A percentile compares a stretch with the other conserved stretches of the same genome.
Evolutionary conservation across 30 jellyfish, hydroid and myxozoan genomes (phyloP).

Genomic region (Aurelia coerulea): DNA sequence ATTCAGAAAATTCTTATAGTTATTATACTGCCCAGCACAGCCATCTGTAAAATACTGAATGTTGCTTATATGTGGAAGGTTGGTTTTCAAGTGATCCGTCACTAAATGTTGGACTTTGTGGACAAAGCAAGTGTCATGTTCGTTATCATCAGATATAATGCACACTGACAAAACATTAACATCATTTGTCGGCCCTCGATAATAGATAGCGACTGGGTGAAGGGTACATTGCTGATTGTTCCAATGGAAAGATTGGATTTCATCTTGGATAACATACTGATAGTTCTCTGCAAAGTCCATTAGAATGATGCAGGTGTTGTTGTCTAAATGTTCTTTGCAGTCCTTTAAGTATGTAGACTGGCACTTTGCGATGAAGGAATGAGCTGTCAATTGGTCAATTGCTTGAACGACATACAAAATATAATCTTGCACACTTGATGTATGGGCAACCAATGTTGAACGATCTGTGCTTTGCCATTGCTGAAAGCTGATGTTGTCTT

Average conservation of each 20-base stretch:
- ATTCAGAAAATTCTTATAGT: slow-evolving; percentile 33
- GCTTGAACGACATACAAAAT: slow-evolving; percentile 15
- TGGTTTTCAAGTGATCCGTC: slow-evolving; percentile 9
- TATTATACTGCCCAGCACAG: slow-evolving; percentile 59
- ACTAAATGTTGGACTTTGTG: slow-evolving; percentile 17
- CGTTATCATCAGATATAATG: slow-evolving; percentile 50
- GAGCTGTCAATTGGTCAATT: slow-evolving; percentile 30
- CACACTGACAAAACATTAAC: slow-evolving; percentile 16
- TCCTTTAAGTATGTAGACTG: slow-evolving; percentile 40
- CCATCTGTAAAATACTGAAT: slow-evolving; percentile 50
- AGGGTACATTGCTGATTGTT: slow-evolving; percentile 45
- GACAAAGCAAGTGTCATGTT: slow-evolving; percentile 38
- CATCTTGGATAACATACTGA: slow-evolving; percentile 39
- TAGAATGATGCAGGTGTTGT: not conserved
- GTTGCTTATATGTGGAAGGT: slow-evolving; percentile 16
- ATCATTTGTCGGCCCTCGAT: slow-evolving; percentile 8
- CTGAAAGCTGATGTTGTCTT: slow-evolving; percentile 28
- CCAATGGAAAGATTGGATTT: slow-evolving; percentile 52
- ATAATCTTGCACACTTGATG: slow-evolving; percentile 11
- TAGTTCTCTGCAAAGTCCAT: slow-evolving; percentile 52
- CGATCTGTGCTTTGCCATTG: slow-evolving; percentile 71
- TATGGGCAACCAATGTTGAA: slow-evolving; percentile 9
- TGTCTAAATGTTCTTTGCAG: slow-evolving; percentile 13
- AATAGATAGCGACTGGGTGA: slow-evolving; percentile 47
- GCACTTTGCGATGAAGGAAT: slow-evolving; percentile 38